Evolutionary conservation across 1,140 invertebrate genomes (phyloP).

Genomic region (Nasonia longicornis): DNA sequence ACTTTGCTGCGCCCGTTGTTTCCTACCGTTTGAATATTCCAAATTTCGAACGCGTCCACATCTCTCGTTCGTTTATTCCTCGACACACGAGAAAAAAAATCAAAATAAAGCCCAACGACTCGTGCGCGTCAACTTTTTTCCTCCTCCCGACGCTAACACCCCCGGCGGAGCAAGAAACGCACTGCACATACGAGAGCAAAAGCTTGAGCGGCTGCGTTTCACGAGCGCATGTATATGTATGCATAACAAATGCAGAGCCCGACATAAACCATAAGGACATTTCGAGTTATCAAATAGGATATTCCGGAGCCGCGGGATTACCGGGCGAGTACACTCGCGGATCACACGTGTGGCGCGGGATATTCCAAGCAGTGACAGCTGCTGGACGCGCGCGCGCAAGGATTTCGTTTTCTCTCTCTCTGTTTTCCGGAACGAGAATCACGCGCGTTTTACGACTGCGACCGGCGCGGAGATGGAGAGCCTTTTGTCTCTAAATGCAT

Average conservation of each 20-base stretch:
- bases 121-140: not conserved
- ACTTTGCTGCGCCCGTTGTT: not conserved
- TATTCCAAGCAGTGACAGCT: constrained; percentile 48
- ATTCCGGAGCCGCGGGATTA: constrained; percentile 46
- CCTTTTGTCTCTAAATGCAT: constrained; percentile 6
- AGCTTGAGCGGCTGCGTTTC: not conserved
- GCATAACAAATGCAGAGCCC: constrained; percentile 33
- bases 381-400: not conserved
- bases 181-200: not conserved
- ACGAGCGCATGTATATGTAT: not conserved
- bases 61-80: not conserved
- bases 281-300: constrained; percentile 47
- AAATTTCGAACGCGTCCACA: not conserved
- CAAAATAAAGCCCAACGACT: not conserved
- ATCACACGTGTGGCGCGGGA: constrained; percentile 21
- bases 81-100: not conserved
- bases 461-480: not conserved
- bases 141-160: not conserved
- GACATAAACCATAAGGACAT: constrained; percentile 21
- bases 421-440: not conserved
- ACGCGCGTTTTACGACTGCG: constrained; percentile 48
- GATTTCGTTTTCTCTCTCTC: not conserved
- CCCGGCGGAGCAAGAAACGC: not conserved
- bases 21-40: no score
- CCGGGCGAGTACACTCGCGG: constrained; percentile 33